These are phyloP conservation scores for Pygoscelis antarcticus DNA, from an alignment of 2,113 vertebrate species.

Conservation along the genomic window DNA sequence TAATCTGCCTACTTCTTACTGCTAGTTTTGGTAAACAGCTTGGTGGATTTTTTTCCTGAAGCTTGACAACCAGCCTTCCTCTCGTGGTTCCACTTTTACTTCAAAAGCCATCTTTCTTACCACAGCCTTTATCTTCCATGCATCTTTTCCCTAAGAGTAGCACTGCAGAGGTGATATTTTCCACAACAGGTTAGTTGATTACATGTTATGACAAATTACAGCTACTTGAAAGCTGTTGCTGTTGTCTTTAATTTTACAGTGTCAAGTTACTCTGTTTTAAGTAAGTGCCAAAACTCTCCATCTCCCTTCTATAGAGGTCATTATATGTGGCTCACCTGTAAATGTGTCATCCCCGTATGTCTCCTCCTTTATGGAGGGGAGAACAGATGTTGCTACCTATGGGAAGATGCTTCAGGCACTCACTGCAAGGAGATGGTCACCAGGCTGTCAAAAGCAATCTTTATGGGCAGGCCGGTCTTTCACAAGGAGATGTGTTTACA, in stretches of 20 bases:
- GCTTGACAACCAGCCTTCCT: neutral
- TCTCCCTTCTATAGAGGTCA: neutral
- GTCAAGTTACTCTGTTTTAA: neutral
- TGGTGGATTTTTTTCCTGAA: neutral
- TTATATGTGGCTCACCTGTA: neutral
- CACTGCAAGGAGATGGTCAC: constrained; percentile 59
- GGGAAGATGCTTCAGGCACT: neutral
- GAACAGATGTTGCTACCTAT: constrained; percentile 12
- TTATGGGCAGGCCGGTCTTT: constrained; percentile 66
- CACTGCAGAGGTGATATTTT: neutral
- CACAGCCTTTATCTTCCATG: neutral
- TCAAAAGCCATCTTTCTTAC: neutral
- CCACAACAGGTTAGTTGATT: neutral
- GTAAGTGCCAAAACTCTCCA: neutral
- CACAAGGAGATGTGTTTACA: constrained; percentile 76
- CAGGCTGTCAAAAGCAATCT: constrained; percentile 62
- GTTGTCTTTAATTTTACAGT: neutral
- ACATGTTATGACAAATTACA: neutral
- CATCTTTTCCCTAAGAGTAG: neutral
- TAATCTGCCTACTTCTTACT: neutral
- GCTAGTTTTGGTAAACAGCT: neutral
- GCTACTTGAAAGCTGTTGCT: constrained; percentile 7
- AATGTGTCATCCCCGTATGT: neutral
- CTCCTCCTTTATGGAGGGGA: neutral
- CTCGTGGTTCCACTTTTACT: neutral